phyloP scores from a whole-genome alignment of 2,113 vertebrate species.

The Mesocricetus auratus region DNA sequence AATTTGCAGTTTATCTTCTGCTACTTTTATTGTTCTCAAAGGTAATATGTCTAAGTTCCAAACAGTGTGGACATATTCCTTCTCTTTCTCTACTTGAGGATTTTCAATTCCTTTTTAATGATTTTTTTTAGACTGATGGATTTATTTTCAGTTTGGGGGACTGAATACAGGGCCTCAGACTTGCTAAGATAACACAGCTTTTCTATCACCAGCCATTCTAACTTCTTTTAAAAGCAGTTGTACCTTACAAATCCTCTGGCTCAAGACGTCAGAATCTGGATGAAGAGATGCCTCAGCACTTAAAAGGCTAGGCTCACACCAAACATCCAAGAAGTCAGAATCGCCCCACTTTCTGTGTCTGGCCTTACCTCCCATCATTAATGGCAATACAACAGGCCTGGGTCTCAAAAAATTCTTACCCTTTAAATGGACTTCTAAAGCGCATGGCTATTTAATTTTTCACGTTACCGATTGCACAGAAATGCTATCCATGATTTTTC shows the following conservation, averaged over 20 bases:
- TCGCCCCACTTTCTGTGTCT: neutral
- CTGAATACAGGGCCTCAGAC: neutral
- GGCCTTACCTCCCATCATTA: neutral
- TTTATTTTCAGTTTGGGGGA: neutral
- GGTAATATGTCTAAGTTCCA: constrained; percentile 10
- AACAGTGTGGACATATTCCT: neutral
- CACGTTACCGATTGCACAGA: neutral
- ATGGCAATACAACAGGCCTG: neutral
- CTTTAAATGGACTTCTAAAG: constrained; percentile 37
- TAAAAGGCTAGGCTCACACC: neutral
- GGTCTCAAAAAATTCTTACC: constrained; percentile 18
- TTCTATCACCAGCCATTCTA: neutral
- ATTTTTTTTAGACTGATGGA: neutral
- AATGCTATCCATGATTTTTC: constrained; percentile 50
- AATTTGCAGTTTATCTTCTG: constrained; percentile 17
- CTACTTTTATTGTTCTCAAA: constrained; percentile 1
- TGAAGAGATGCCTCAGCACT: neutral
- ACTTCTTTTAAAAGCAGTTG: neutral
- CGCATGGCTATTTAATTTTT: neutral
- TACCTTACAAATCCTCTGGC: neutral
- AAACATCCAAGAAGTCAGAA: neutral
- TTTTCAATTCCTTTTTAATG: neutral
- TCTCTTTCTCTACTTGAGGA: neutral
- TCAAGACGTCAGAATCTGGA: constrained; percentile 24
- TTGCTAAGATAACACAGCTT: neutral